Evolutionary conservation across 2,113 vertebrate species (phyloP), one percentile per base, ranked within the genome.

Genomic region (Blennius ocellaris): DNA sequence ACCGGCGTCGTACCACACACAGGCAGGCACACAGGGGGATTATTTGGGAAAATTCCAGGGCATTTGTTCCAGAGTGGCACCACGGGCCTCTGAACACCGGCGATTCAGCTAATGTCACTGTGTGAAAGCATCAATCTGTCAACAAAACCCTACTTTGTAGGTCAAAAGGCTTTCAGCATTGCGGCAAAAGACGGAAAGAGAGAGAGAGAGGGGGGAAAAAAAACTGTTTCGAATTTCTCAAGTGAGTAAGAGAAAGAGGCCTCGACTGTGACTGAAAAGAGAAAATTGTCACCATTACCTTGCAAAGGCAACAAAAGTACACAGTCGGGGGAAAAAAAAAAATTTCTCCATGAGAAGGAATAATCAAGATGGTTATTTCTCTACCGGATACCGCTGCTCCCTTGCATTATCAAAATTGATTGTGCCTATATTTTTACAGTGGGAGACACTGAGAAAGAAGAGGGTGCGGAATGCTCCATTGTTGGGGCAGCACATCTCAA

Each of bases 41-140:
- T 94, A 94, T 94, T 94, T 93, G 87, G 76, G 85, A 90, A 91
- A 90, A 93, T 93, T 93, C 86, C 80, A 82, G 84, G 86, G 90
- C 90, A 92, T 91, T 92, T 92, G 89, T 86, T 84, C 81, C 73
- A 64, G 82, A 93, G 90, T 91, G 90, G 89, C 86, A 89, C 81
- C 50, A 48, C 48, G 63, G 87, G 87, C 82, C 79, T 78, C 80
- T 78, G 81, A 84, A 79, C 84, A 80, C 85, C 72, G 56, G 83
- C 80, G 76, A 92, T 90, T 92, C 90, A 87, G 85, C 85, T 93
- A 93, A 93, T 92, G 91, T 94, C 88, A 82, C 88, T 82, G 90
- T 87, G 88, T 85, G 87, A 92, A 92, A 91, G 90, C 85, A 89
- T 83, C 86, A 93, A 93, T 94, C 92, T 92, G 90, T 91, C 90